Evolutionary conservation across 2,797 vertebrate species (phyloP), one percentile per base, ranked within the genome.

Genomic region (Myripristis jacobus): DNA sequence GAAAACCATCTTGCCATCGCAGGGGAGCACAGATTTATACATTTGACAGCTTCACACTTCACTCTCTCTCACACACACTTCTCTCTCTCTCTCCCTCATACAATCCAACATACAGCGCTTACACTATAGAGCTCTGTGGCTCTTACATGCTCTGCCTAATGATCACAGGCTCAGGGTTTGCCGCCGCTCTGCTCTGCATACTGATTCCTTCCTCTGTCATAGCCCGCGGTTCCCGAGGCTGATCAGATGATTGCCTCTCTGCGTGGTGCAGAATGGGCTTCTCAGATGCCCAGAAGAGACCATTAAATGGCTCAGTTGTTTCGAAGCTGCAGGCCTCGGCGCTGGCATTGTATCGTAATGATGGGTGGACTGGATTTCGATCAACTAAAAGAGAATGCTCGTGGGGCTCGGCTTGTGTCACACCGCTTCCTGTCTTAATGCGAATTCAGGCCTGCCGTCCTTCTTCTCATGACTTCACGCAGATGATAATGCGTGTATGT

Each of bases 171-270:
- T 61, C 8, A 12, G 19, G 59, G 43, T 53, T 67, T 75, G 76
- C 74, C 34, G 36, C 75, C 70, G 60, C 59, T 66, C 51, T 19
- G 51, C 68, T 56, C 62, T 73, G 80, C 84, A 84, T 82, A 73
- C 84, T 71, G 84, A 88, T 83, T 74, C 63, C 58, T 72, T 58
- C 53, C 72, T 76, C 61, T 38, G 75, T 78, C 82, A 73, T 85
- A 66, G 85, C 47, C 24, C 55, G 29, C 71, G n/a, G 70, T 68
- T 88, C 88, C 83, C 8, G 43, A 65, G 82, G 82, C 88, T 62
- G 89, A 92, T 91, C 85, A 75, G 81, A 89, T 85, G 87, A 89
- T 86, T 86, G 83, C 85, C 50, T 87, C 87, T 73, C 89, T 77
- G 84, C 70, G 8, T 80, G 87, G 41, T 2, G 54, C 71, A 83